Evolutionary conservation across 2,797 vertebrate genomes (phyloP).

Genomic region (Tauraco hartlaubi): DNA sequence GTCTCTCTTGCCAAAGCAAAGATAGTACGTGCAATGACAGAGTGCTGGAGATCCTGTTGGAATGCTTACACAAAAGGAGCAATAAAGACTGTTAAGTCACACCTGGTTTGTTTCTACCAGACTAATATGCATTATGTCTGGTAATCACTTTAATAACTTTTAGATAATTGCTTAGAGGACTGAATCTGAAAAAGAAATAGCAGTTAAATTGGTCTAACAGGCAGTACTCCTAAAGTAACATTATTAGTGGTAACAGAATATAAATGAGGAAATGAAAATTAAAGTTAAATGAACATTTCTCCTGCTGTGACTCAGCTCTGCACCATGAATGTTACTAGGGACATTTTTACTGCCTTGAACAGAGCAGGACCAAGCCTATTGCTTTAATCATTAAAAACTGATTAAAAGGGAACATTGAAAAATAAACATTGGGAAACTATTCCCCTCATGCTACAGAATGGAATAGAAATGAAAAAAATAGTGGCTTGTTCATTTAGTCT

Average conservation of each 20-base stretch:
- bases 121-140: neutral
- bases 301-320: neutral
- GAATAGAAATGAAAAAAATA: neutral
- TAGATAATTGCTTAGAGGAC: neutral
- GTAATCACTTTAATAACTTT: neutral
- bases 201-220: neutral
- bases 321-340: neutral
- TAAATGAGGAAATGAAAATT: conserved; percentile 10
- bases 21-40: neutral
- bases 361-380: neutral
- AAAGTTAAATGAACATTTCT: neutral
- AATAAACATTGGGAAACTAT: neutral
- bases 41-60: neutral
- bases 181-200: neutral
- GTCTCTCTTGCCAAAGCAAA: neutral
- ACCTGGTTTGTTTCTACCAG: neutral
- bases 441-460: neutral
- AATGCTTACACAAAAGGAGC: neutral
- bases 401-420: neutral
- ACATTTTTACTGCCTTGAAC: neutral
- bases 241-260: neutral
- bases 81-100: neutral
- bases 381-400: neutral
- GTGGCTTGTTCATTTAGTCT: neutral
- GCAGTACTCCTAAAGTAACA: neutral